Base-by-base conservation (phyloP, 2,888 invertebrate species). In the Empis stercorea region DNA sequence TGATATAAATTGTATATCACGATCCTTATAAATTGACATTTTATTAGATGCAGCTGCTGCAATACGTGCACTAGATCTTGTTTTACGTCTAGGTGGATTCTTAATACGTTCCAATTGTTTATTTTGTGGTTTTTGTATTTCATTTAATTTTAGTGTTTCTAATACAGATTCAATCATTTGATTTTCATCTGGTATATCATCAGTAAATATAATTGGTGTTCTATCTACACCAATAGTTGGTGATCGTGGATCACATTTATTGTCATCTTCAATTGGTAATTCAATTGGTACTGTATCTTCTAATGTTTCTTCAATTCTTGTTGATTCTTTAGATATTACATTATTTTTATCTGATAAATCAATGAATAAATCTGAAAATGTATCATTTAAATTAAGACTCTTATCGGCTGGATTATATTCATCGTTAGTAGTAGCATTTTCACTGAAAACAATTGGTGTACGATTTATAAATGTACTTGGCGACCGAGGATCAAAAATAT, bases 401-500 rank as follows among this genome's bases (percentile, higher is more conserved):
- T 13, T 14, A 1, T 38, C 39, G 2, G 23, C 23, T 15, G 16
- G 17, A 17, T n/a, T 14, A 17, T n/a, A n/a, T n/a, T n/a, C n/a
- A n/a, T 30, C 14, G 4, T 16, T n/a, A 16, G 13, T 20, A 2
- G 20, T 20, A 10, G 30, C 30, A 11, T 7, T 30, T 15, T 49
- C 48, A 23, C 48, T 44, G 15, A 51, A 51, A 14, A 46, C 43
- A 16, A 53, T 48, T 7, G 53, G 53, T 1, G 53, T 53, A 4
- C 53, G 47, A 42, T 48, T 39, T 4, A 53, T 48, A 20, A 47
- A 48, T 2, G 37, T 30, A 17, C 47, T 53, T 10, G 53, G 53
- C 10, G 53, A 53, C 4, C 53, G 49, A 7, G 53, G 53, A 48
- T 53, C 53, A n/a, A 51, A 17, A 37, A 50, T 48, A 13, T 23